Percentiles rank a stretch among this genome's conserved stretches.
phyloP scores from a whole-genome alignment of 1,140 invertebrate species.

The Cotesia typhae region DNA sequence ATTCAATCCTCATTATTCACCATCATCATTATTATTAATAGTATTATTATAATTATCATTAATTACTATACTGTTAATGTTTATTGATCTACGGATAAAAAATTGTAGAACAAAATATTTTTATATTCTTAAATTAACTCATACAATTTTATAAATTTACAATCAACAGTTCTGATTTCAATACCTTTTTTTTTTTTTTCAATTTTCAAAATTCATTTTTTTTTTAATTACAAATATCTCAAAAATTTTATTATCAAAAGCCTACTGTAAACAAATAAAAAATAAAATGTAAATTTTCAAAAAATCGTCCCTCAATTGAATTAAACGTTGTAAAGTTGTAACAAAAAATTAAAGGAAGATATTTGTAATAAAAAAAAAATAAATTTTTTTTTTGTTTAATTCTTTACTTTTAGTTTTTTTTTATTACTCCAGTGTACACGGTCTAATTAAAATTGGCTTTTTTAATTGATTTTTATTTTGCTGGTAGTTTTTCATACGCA shows the following conservation, averaged over 20 bases:
- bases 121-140: slow-evolving; percentile 55
- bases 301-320: no score
- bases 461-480: slow-evolving; percentile 26
- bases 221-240: slow-evolving; percentile 45
- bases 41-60: slow-evolving; percentile 5
- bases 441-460: slow-evolving; percentile 21
- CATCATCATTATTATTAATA: slow-evolving; percentile 3
- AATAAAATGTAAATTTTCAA: slow-evolving; percentile 42
- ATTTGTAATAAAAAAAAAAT: no score
- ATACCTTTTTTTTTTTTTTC: slow-evolving; percentile 41
- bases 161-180: slow-evolving; percentile 52
- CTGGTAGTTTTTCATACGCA: slow-evolving; percentile 28
- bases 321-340: no score
- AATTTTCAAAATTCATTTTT: slow-evolving; percentile 29
- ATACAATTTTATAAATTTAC: slow-evolving; percentile 63
- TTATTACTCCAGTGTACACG: slow-evolving; percentile 5
- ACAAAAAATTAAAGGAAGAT: no score
- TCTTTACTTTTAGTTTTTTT: background rate
- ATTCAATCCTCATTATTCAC: slow-evolving; percentile 3
- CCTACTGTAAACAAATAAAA: slow-evolving; percentile 43
- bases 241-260: slow-evolving; percentile 40
- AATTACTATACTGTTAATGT: background rate
- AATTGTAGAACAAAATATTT: slow-evolving; percentile 66
- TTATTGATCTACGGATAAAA: slow-evolving; percentile 60
- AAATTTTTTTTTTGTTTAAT: slow-evolving; percentile 36